Base-by-base conservation (phyloP, 2,113 vertebrate species). In the Menidia beryllina region DNA sequence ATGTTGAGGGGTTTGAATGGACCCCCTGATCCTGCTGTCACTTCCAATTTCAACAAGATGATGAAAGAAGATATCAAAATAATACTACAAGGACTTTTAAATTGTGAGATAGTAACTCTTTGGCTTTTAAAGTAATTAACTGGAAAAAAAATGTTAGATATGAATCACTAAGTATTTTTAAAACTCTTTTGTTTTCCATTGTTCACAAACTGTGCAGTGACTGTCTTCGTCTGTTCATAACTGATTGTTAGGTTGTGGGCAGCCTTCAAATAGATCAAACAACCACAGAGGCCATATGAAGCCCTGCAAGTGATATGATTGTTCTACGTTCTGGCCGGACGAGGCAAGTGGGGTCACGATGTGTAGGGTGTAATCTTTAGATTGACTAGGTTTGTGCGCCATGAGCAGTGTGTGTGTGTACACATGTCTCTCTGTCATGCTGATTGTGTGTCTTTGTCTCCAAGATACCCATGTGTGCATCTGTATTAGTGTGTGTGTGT, bases 301-400 rank as follows among this genome's bases (percentile, higher is more conserved):
- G 70, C 72, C 80, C 83, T 72, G 88, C 85, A 86, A 88, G 79
- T 89, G 89, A 92, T 92, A 92, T 90, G 78, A 89, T 93, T 89
- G 89, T 82, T 59, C 20, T 48, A 60, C 79, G 75, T 83, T 65
- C 76, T 58, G 79, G 70, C 72, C 79, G 66, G 59, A 83, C 55
- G 48, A 58, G 60, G 60, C 3, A 41, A 57, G 62, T 79, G 77
- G 78, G 72, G 58, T 85, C 62, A 73, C 41, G 39, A 81, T 66
- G 21, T 54, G 41, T 36, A 15, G 71, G 41, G 26, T 77, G 56
- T 78, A 79, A 77, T 80, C 68, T 77, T 25, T 68, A 57, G 34
- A 54, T 45, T 69, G 36, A 77, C 64, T 67, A 54, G 41, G 24
- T 67, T 49, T 48, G 59, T 75, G 84, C 69, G 74, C 73, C 20